These are phyloP conservation scores for Steromphala cineraria DNA, from an alignment of 2,888 invertebrate genomes.

Conservation along the genomic window DNA sequence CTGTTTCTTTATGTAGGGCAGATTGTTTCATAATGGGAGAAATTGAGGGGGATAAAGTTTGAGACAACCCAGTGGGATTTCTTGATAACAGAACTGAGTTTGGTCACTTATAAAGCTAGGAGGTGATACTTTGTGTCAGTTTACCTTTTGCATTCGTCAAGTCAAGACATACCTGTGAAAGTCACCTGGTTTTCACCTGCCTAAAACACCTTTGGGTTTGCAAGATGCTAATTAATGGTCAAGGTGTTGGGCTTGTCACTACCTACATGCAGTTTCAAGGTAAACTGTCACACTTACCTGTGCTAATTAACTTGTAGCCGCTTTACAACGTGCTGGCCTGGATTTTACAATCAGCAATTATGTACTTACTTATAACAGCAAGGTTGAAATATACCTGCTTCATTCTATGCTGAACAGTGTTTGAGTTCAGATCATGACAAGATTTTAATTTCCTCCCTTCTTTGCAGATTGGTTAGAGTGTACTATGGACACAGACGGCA, in stretches of 20 bases:
- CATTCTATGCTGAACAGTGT: not conserved
- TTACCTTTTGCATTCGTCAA: not conserved
- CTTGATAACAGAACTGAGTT: not conserved
- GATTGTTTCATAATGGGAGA: not conserved
- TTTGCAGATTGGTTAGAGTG: constrained; percentile 61
- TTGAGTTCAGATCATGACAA: not conserved
- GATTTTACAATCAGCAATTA: constrained; percentile 16
- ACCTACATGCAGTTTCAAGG: not conserved
- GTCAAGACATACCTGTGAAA: not conserved
- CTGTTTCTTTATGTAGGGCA: not conserved
- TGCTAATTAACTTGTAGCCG: not conserved
- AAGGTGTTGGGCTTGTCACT: not conserved
- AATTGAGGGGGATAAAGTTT: not conserved
- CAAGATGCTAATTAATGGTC: not conserved
- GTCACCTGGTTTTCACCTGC: constrained; percentile 9
- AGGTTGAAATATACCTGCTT: not conserved
- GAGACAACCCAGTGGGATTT: not conserved
- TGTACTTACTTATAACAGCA: not conserved
- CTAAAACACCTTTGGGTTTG: not conserved
- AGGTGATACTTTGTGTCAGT: not conserved
- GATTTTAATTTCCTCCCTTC: constrained; percentile 8
- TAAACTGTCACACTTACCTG: not conserved
- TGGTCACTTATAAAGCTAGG: not conserved
- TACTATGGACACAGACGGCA: constrained; percentile 37
- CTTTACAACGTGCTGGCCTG: not conserved